Conservation (phyloP, 2,888 invertebrate genomes). For the Seladonia tumulorum region DNA sequence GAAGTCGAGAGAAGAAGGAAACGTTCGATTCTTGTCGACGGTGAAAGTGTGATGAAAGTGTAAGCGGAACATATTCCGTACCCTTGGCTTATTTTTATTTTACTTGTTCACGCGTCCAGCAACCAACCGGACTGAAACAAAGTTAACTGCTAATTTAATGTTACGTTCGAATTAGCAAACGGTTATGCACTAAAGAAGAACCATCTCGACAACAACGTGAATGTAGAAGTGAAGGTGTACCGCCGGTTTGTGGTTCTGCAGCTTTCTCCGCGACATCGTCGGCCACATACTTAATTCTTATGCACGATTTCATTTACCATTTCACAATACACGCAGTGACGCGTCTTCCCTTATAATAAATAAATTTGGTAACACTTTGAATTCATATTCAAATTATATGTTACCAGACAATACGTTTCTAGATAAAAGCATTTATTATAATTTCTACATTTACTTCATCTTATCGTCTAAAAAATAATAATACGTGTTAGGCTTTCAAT, state of each 20-base stretch:
- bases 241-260: constrained; percentile 71
- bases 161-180: constrained; percentile 24
- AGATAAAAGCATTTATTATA: neutral
- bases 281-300: constrained; percentile 74
- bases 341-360: constrained; percentile 11
- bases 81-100: constrained; percentile 31
- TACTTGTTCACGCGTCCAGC: neutral
- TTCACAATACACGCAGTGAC: constrained; percentile 51
- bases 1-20: constrained; percentile 18
- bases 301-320: constrained; percentile 53
- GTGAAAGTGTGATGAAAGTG: constrained; percentile 59
- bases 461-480: neutral
- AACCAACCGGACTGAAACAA: neutral
- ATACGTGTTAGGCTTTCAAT: constrained; percentile 16
- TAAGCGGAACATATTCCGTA: constrained; percentile 29
- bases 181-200: constrained; percentile 61
- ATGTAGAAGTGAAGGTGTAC: constrained; percentile 79
- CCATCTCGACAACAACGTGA: constrained; percentile 71
- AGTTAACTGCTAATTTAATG: constrained; percentile 3
- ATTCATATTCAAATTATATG: neutral
- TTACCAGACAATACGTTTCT: neutral
- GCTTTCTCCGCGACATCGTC: constrained; percentile 80
- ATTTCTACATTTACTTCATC: neutral
- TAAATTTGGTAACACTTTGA: constrained; percentile 18
- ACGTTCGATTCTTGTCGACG: constrained; percentile 9